These are phyloP conservation scores for Batillaria attramentaria DNA, from an alignment of 1,140 invertebrate species.

Conservation along the genomic window DNA sequence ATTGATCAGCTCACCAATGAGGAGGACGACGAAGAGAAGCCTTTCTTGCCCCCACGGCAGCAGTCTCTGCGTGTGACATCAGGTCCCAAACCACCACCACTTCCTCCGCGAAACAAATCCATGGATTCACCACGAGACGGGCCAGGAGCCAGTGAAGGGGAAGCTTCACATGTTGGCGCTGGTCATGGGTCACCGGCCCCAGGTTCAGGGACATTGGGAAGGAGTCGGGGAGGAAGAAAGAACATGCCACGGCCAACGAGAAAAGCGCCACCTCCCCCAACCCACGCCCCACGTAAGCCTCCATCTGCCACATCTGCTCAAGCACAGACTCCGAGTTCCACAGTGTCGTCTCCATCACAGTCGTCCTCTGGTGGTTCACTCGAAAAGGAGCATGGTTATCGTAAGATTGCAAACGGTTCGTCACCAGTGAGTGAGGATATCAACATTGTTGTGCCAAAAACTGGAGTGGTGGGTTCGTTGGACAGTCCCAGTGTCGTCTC, in stretches of 20 bases:
- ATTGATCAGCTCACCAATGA: slow-evolving; percentile 25
- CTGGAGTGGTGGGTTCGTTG: slow-evolving; percentile 6
- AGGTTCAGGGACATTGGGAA: too few species aligned
- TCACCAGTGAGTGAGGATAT: neutral
- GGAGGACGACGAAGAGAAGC: slow-evolving; percentile 29
- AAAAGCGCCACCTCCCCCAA: slow-evolving; percentile 46
- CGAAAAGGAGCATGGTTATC: neutral
- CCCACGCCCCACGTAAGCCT: slow-evolving; percentile 13
- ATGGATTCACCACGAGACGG: slow-evolving; percentile 13
- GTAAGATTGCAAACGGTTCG: slow-evolving; percentile 13
- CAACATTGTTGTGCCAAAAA: neutral
- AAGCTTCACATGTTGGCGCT: too few species aligned
- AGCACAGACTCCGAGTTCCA: too few species aligned
- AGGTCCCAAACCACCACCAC: slow-evolving; percentile 35
- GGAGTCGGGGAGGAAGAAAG: too few species aligned
- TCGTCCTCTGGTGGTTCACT: neutral
- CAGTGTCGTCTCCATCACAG: neutral
- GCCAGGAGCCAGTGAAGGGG: neutral
- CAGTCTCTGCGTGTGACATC: slow-evolving; percentile 36
- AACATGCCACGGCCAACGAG: slow-evolving; percentile 34
- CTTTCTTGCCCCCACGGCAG: slow-evolving; percentile 40
- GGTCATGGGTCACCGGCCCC: too few species aligned
- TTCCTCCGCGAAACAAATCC: slow-evolving; percentile 44
- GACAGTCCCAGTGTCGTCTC: neutral
- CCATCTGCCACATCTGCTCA: slow-evolving; percentile 17